Conservation (phyloP, 2,888 invertebrate species). For the Anthophora plumipes region DNA sequence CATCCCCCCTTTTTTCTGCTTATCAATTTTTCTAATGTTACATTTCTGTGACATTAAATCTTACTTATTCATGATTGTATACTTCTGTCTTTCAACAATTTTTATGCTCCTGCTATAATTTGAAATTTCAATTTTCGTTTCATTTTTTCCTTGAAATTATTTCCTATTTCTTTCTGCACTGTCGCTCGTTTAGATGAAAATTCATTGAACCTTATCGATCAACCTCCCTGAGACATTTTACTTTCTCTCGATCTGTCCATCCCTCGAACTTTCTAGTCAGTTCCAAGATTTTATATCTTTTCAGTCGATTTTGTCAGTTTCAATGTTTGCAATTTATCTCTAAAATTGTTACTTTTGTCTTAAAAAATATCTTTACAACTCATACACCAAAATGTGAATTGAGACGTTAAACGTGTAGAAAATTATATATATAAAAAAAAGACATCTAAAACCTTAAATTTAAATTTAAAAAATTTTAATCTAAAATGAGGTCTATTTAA, state of each 20-base stretch:
- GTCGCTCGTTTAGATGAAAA: constrained; percentile 4
- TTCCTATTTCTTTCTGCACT: constrained; percentile 6
- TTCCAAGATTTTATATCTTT: background rate
- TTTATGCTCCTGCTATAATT: background rate
- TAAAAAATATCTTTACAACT: too few species aligned
- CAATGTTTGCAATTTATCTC: background rate
- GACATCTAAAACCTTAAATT: too few species aligned
- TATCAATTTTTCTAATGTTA: constrained; percentile 17
- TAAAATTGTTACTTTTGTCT: too few species aligned
- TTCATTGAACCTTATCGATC: constrained; percentile 33
- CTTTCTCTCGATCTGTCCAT: constrained; percentile 30
- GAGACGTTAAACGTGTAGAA: too few species aligned
- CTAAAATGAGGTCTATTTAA: too few species aligned
- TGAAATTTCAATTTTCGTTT: background rate
- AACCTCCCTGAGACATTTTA: constrained; percentile 17
- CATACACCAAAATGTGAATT: too few species aligned
- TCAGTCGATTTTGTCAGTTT: background rate
- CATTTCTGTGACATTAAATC: background rate
- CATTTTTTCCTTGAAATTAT: background rate
- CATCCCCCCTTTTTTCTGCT: constrained; percentile 29
- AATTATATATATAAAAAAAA: too few species aligned
- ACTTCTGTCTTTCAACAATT: background rate
- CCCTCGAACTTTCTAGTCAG: constrained; percentile 39
- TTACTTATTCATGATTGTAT: constrained; percentile 3
- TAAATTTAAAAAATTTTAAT: too few species aligned